Evolutionary conservation across 2,113 vertebrate species (phyloP).

Genomic region (Melanotaenia duboulayi): DNA sequence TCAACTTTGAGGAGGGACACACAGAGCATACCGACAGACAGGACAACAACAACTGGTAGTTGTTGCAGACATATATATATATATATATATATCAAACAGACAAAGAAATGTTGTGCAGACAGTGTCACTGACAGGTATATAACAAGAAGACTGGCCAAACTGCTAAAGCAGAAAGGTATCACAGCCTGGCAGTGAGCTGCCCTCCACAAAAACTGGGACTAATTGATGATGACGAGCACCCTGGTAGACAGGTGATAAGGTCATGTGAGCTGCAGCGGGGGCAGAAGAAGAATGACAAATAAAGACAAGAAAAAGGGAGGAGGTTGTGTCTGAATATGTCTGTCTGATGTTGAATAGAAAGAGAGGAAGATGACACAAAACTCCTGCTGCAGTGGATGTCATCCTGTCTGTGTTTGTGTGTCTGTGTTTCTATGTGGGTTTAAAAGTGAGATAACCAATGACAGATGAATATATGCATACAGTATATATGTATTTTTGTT

Average conservation of each 20-base stretch:
- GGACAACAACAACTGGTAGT: slow-evolving; percentile 23
- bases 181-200: slow-evolving; percentile 15
- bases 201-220: slow-evolving; percentile 33
- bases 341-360: slow-evolving; percentile 17
- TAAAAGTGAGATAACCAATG: not conserved
- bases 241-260: slow-evolving; percentile 34
- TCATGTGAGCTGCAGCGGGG: slow-evolving; percentile 35
- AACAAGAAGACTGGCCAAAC: slow-evolving; percentile 22
- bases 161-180: slow-evolving; percentile 16
- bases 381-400: slow-evolving; percentile 3
- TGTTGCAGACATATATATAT: slow-evolving; percentile 31
- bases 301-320: slow-evolving; percentile 24
- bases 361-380: slow-evolving; percentile 26
- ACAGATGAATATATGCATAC: not conserved
- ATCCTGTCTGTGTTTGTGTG: not conserved
- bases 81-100: too few relatives aligned
- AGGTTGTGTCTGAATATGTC: slow-evolving; percentile 16
- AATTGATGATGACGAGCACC: slow-evolving; percentile 48
- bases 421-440: slow-evolving; percentile 7
- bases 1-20: not conserved
- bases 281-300: slow-evolving; percentile 29
- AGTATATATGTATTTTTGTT: not conserved
- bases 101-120: slow-evolving; percentile 15
- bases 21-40: not conserved
- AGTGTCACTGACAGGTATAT: slow-evolving; percentile 21